These are phyloP conservation scores for Pollenia griseotomentosa DNA, from an alignment of 2,888 invertebrate species.

Conservation along the genomic window DNA sequence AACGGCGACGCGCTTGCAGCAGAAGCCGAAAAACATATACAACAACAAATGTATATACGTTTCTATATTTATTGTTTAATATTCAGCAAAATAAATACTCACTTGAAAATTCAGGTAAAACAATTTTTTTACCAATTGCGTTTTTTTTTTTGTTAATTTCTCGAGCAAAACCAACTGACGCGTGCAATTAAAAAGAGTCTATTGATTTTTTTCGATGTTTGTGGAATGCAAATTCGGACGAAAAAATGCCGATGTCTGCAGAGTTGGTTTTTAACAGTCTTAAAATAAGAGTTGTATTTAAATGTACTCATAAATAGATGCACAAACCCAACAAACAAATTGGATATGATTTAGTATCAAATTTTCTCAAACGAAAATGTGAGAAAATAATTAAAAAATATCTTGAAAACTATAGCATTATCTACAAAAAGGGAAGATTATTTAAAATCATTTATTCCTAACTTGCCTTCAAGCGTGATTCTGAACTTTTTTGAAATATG, in stretches of 20 bases:
- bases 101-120: not conserved
- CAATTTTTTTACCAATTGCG: not conserved
- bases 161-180: slow-evolving; percentile 40
- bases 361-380: too few relatives aligned
- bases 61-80: not conserved
- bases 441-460: too few relatives aligned
- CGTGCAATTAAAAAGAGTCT: slow-evolving; percentile 50
- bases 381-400: too few relatives aligned
- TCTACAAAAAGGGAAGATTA: too few relatives aligned
- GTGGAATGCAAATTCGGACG: slow-evolving; percentile 35
- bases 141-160: slow-evolving; percentile 1
- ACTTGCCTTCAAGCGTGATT: too few relatives aligned
- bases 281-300: not conserved
- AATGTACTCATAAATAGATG: not conserved
- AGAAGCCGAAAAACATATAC: slow-evolving; percentile 34
- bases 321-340: not conserved
- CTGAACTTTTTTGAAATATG: too few relatives aligned
- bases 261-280: not conserved
- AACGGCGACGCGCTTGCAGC: slow-evolving; percentile 27
- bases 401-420: too few relatives aligned
- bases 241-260: slow-evolving; percentile 27
- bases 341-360: too few relatives aligned
- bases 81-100: not conserved
- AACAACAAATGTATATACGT: not conserved
- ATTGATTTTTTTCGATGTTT: slow-evolving; percentile 69